Evolutionary conservation across 2,888 invertebrate species (phyloP).

Genomic region (Amiota mariae): DNA sequence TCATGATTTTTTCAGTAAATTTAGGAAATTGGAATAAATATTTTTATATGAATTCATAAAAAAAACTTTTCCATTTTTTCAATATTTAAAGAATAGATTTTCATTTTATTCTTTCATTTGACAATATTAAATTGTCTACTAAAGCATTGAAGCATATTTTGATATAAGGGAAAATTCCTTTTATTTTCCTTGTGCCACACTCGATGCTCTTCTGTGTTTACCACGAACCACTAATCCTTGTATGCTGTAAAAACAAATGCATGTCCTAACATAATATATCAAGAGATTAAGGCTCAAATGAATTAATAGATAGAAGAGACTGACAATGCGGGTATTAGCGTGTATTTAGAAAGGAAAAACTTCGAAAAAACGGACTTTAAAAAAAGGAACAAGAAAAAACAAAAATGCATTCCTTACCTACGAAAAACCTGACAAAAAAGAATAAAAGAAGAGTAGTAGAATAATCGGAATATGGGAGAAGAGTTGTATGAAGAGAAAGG

Average conservation of each 20-base stretch:
- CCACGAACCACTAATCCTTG: not conserved
- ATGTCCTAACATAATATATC: slow-evolving; percentile 19
- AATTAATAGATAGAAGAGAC: slow-evolving; percentile 55
- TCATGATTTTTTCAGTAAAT: too few relatives aligned
- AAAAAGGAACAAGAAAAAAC: slow-evolving; percentile 37
- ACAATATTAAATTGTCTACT: too few relatives aligned
- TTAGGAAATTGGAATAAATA: too few relatives aligned
- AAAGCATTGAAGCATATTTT: too few relatives aligned
- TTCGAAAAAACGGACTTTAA: slow-evolving; percentile 40
- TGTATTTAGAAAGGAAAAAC: slow-evolving; percentile 61
- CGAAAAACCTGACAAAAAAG: slow-evolving; percentile 46
- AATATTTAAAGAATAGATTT: too few relatives aligned
- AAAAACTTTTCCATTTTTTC: too few relatives aligned
- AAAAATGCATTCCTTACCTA: slow-evolving; percentile 32
- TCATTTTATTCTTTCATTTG: too few relatives aligned
- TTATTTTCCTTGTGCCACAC: too few relatives aligned
- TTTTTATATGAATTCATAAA: too few relatives aligned
- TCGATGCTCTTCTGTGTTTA: too few relatives aligned
- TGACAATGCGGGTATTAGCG: slow-evolving; percentile 54
- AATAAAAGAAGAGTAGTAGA: slow-evolving; percentile 23
- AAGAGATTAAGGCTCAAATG: slow-evolving; percentile 63
- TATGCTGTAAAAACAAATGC: slow-evolving; percentile 23
- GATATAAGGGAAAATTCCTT: too few relatives aligned
- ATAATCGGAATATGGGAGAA: too few relatives aligned
- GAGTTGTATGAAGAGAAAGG: not conserved